phyloP scores from a whole-genome alignment of 1,140 invertebrate genomes.

The Cecropterus lyciades region DNA sequence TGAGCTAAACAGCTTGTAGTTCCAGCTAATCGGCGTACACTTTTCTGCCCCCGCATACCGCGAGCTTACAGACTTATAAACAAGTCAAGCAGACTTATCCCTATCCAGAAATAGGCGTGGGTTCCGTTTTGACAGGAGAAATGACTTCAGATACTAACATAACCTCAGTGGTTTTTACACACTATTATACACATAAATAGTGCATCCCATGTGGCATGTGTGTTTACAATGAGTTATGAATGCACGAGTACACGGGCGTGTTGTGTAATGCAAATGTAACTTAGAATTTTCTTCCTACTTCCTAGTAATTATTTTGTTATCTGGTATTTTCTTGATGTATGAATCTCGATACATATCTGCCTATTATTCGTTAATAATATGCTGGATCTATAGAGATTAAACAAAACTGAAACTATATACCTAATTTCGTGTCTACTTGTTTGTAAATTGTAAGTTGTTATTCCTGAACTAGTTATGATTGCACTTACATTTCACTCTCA shows the following conservation, averaged over 20 bases:
- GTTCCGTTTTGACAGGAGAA: too few relatives aligned
- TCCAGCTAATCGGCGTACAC: too few relatives aligned
- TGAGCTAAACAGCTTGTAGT: too few relatives aligned
- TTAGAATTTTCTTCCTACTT: slow-evolving; percentile 20
- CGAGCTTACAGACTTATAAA: too few relatives aligned
- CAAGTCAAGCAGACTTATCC: too few relatives aligned
- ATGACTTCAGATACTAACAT: too few relatives aligned
- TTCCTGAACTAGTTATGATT: not conserved
- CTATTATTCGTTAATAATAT: slow-evolving; percentile 3
- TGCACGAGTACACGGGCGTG: not conserved
- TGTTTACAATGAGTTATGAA: slow-evolving; percentile 6
- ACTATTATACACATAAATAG: slow-evolving; percentile 2
- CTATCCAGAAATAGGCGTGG: too few relatives aligned
- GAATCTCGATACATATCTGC: not conserved
- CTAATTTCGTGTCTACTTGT: not conserved
- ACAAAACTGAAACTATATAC: not conserved
- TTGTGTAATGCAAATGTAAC: slow-evolving; percentile 18
- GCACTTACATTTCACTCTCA: too few relatives aligned
- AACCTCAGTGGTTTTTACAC: not conserved
- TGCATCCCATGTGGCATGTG: not conserved
- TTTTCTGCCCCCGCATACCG: too few relatives aligned
- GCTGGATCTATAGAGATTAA: not conserved
- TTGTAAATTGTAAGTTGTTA: not conserved
- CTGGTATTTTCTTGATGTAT: slow-evolving; percentile 1
- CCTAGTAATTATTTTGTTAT: slow-evolving; percentile 18